phyloP scores from a whole-genome alignment of 2,888 invertebrate species.

The Hartigia nigra region DNA sequence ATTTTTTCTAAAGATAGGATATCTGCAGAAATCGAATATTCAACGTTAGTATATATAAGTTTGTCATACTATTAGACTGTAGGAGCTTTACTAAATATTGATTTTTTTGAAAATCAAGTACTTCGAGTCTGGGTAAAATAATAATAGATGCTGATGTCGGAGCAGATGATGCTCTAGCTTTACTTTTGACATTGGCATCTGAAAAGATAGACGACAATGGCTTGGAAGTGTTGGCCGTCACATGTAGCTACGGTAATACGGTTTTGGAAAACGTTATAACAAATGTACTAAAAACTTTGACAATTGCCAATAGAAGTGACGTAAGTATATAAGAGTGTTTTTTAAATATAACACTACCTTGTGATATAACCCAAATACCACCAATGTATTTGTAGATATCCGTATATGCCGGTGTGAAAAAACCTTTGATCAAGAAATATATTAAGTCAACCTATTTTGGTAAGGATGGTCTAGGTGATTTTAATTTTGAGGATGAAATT shows the following conservation, averaged over 20 bases:
- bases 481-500: slow-evolving; percentile 59
- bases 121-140: slow-evolving; percentile 35
- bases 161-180: slow-evolving; percentile 67
- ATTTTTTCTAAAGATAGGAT: background rate
- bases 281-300: slow-evolving; percentile 68
- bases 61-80: too few relatives aligned
- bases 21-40: background rate
- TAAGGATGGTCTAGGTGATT: slow-evolving; percentile 69
- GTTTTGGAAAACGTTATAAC: slow-evolving; percentile 64
- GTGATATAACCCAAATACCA: too few relatives aligned
- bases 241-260: slow-evolving; percentile 70
- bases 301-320: slow-evolving; percentile 56
- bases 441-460: slow-evolving; percentile 58
- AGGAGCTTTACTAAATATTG: background rate
- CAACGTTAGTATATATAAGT: background rate
- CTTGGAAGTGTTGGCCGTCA: slow-evolving; percentile 68
- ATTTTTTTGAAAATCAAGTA: background rate
- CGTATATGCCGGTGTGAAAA: slow-evolving; percentile 64
- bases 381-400: slow-evolving; percentile 66
- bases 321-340: slow-evolving; percentile 48
- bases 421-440: slow-evolving; percentile 53
- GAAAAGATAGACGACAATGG: slow-evolving; percentile 35
- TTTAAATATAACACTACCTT: background rate
- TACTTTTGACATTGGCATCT: slow-evolving; percentile 59
- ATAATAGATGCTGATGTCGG: slow-evolving; percentile 69